phyloP scores from a whole-genome alignment of 2,113 vertebrate species.

The Polypterus bichir region DNA sequence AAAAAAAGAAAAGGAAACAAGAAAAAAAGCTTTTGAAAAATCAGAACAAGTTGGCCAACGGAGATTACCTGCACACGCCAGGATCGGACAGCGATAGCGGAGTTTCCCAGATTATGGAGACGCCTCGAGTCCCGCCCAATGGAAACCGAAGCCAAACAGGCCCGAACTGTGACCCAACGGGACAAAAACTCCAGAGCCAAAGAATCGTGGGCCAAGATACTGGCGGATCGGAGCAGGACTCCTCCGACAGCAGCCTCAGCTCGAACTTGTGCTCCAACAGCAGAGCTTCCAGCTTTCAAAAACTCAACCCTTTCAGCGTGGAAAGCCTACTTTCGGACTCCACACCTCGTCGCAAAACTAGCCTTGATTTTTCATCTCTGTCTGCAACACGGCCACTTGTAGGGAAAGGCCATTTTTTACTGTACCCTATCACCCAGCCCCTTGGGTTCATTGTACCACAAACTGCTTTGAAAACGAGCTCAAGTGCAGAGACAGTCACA shows the following conservation, averaged over 20 bases:
- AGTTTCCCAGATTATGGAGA: slow-evolving; percentile 65
- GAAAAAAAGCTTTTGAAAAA: slow-evolving; percentile 83
- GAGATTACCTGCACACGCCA: slow-evolving; percentile 80
- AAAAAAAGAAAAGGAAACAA: slow-evolving; percentile 93
- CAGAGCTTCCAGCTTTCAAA: slow-evolving; percentile 57
- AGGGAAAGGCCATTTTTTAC: slow-evolving; percentile 84
- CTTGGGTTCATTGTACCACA: slow-evolving; percentile 89
- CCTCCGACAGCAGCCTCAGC: slow-evolving; percentile 43
- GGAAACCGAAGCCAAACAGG: slow-evolving; percentile 36
- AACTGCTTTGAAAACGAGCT: slow-evolving; percentile 59
- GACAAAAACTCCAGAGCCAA: slow-evolving; percentile 58
- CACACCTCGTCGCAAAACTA: slow-evolving; percentile 69
- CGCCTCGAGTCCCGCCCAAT: slow-evolving; percentile 13
- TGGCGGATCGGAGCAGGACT: slow-evolving; percentile 57
- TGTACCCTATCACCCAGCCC: slow-evolving; percentile 89
- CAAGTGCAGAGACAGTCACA: slow-evolving; percentile 38
- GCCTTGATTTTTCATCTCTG: slow-evolving; percentile 69
- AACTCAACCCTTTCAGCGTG: slow-evolving; percentile 87
- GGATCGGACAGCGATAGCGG: slow-evolving; percentile 95
- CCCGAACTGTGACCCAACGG: slow-evolving; percentile 55
- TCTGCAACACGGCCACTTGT: slow-evolving; percentile 70
- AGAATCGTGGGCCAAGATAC: slow-evolving; percentile 62
- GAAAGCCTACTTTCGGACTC: slow-evolving; percentile 85
- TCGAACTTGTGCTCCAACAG: slow-evolving; percentile 39
- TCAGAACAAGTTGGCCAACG: slow-evolving; percentile 65